A percentile compares a stretch with the other conserved stretches of the same genome.
phyloP scores from a whole-genome alignment of 2,888 invertebrate species.

The Coenonympha glycerion region DNA sequence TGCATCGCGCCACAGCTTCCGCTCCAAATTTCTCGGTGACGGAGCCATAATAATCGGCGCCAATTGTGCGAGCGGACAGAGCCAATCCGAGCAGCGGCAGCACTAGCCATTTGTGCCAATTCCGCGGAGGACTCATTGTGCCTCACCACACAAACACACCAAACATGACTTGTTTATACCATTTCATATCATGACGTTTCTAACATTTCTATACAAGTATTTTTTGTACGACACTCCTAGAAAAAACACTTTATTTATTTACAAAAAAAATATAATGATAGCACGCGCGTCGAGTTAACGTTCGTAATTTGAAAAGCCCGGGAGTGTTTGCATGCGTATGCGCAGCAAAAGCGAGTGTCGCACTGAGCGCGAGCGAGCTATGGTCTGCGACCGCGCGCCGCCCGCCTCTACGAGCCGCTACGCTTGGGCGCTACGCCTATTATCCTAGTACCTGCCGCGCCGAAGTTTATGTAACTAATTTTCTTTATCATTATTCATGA shows the following conservation, averaged over 20 bases:
- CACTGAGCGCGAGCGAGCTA: conserved; percentile 45
- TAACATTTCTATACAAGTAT: conserved; percentile 6
- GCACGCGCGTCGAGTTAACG: conserved; percentile 44
- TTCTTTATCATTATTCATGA: conserved; percentile 3
- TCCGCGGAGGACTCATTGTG: conserved; percentile 69
- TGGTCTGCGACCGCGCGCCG: conserved; percentile 43
- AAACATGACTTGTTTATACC: conserved; percentile 37
- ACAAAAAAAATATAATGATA: background rate
- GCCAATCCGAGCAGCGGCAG: conserved; percentile 73
- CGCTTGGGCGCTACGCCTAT: conserved; percentile 62
- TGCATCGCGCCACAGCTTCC: conserved; percentile 71
- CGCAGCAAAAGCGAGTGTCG: conserved; percentile 60
- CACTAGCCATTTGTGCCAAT: conserved; percentile 75
- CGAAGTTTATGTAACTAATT: conserved; percentile 16
- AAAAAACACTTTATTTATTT: conserved; percentile 18
- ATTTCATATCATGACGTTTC: conserved; percentile 29
- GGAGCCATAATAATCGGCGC: conserved; percentile 73
- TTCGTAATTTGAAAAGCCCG: conserved; percentile 37
- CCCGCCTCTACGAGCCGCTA: conserved; percentile 53
- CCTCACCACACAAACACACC: conserved; percentile 45
- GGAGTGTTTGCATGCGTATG: conserved; percentile 46
- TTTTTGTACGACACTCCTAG: conserved; percentile 3
- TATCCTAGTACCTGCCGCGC: conserved; percentile 45
- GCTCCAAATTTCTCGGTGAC: conserved; percentile 75
- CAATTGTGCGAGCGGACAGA: conserved; percentile 75